Conservation (phyloP, 2,888 invertebrate species). For the Apodemia zela region DNA sequence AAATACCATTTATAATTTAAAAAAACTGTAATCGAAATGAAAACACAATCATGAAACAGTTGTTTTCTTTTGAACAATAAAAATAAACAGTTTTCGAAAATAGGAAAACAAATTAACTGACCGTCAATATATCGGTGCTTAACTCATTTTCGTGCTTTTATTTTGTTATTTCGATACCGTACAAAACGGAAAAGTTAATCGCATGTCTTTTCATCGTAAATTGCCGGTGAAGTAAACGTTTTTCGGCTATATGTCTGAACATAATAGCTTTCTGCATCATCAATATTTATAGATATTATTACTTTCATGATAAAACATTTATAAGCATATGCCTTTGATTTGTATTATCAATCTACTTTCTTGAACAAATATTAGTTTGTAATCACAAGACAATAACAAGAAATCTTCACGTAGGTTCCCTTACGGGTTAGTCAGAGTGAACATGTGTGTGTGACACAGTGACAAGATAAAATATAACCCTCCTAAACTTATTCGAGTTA, state of each 20-base stretch:
- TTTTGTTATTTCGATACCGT: constrained; percentile 38
- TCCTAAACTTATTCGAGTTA: too few relatives aligned
- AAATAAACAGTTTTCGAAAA: not conserved
- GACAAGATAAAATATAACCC: too few relatives aligned
- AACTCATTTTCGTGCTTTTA: constrained; percentile 21
- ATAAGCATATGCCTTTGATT: constrained; percentile 16
- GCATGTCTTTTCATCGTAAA: constrained; percentile 69
- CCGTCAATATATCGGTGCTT: constrained; percentile 17
- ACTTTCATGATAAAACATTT: constrained; percentile 19
- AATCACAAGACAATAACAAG: too few relatives aligned
- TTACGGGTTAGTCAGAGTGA: too few relatives aligned
- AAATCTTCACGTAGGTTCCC: too few relatives aligned
- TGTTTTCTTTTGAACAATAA: not conserved
- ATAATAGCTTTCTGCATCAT: constrained; percentile 57
- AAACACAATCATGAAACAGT: not conserved
- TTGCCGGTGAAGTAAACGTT: constrained; percentile 51
- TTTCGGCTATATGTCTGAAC: constrained; percentile 43
- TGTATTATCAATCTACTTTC: not conserved
- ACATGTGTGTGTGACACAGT: too few relatives aligned
- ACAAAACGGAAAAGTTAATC: constrained; percentile 56
- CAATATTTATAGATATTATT: constrained; percentile 61
- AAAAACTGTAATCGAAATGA: not conserved
- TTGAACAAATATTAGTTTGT: not conserved
- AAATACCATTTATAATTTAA: too few relatives aligned
- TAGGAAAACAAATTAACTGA: constrained; percentile 15